phyloP scores from a whole-genome alignment of 2,888 invertebrate species.

The Cepaea hortensis region DNA sequence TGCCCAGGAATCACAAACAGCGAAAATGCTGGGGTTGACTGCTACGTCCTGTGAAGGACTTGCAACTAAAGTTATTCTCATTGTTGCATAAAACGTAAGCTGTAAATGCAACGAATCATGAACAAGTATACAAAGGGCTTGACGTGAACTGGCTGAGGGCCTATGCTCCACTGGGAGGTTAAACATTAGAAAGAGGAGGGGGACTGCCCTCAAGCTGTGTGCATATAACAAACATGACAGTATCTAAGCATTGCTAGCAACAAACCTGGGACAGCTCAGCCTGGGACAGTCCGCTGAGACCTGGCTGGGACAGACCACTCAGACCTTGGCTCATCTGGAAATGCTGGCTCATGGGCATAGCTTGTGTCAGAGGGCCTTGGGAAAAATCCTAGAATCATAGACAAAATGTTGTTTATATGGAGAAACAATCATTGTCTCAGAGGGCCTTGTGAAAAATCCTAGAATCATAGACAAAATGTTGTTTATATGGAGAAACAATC shows the following conservation, averaged over 20 bases:
- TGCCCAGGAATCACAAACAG: too few species aligned
- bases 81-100: not conserved
- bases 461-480: conserved; percentile 52
- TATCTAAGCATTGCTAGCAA: not conserved
- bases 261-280: conserved; percentile 80
- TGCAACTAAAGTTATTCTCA: too few species aligned
- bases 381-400: conserved; percentile 56
- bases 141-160: too few species aligned
- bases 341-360: conserved; percentile 76
- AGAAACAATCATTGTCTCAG: too few species aligned
- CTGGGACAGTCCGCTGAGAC: conserved; percentile 81
- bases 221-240: too few species aligned
- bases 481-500: too few species aligned
- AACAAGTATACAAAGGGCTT: too few species aligned
- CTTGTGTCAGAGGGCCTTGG: conserved; percentile 76
- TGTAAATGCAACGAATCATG: too few species aligned
- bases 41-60: too few species aligned
- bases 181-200: not conserved
- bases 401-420: too few species aligned
- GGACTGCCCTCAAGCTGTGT: not conserved
- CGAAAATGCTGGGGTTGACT: too few species aligned
- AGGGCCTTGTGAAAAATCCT: conserved; percentile 54
- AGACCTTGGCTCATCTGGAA: conserved; percentile 78
- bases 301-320: conserved; percentile 80
- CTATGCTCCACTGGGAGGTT: not conserved